Conservation (phyloP, 2,113 vertebrate species). For the Labeo rohita region DNA sequence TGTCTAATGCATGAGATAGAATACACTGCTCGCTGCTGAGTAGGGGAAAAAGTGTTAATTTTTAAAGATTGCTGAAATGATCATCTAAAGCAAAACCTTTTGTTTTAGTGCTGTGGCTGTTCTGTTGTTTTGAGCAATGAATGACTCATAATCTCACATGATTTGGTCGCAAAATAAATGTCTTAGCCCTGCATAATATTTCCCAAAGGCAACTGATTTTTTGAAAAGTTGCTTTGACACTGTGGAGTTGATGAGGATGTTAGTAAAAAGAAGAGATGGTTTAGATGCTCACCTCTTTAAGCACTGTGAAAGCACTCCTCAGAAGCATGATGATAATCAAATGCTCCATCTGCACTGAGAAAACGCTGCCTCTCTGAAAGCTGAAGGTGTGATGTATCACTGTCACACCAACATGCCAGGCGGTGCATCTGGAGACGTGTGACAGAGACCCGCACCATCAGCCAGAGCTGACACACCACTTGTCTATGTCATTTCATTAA, state of each 20-base stretch:
- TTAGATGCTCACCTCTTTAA: constrained; percentile 20
- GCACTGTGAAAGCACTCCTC: neutral
- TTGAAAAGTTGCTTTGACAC: constrained; percentile 9
- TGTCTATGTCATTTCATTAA: neutral
- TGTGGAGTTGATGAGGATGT: neutral
- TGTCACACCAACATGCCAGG: constrained; percentile 34
- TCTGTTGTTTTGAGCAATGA: neutral
- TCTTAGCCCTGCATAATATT: constrained; percentile 18
- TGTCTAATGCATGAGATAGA: neutral
- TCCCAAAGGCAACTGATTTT: neutral
- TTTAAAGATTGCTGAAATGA: constrained; percentile 6
- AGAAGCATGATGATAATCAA: constrained; percentile 38
- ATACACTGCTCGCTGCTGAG: neutral
- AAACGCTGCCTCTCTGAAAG: constrained; percentile 20
- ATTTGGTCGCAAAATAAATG: neutral
- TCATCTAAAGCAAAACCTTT: neutral
- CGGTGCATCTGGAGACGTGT: constrained; percentile 35
- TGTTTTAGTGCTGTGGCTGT: neutral
- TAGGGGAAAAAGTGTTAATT: neutral
- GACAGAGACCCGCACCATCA: constrained; percentile 26
- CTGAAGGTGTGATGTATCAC: constrained; percentile 32
- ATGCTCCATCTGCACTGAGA: constrained; percentile 50
- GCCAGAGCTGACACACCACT: neutral
- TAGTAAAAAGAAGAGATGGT: neutral
- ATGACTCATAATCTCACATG: neutral